Evolutionary conservation across 2,797 vertebrate species (phyloP).

Genomic region (Otolemur crassicaudatus): DNA sequence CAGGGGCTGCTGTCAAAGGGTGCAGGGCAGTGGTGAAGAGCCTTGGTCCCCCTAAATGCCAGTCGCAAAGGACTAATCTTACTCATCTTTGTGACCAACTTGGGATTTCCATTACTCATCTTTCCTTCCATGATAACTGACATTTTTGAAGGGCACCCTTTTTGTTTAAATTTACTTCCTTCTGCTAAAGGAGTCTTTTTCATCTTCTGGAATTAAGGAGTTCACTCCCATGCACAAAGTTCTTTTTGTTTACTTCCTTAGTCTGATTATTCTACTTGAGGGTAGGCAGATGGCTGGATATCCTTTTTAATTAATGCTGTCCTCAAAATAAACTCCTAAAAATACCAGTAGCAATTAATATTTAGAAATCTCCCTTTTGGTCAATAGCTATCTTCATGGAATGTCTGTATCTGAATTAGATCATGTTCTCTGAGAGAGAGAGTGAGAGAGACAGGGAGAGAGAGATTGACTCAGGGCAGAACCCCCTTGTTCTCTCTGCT

Average conservation of each 20-base stretch:
- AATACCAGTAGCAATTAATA: conserved; percentile 75
- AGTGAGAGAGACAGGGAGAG: background rate
- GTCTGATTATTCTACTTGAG: conserved; percentile 61
- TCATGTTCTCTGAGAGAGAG: background rate
- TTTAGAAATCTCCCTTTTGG: conserved; percentile 66
- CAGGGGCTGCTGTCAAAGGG: background rate
- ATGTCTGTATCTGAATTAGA: conserved; percentile 66
- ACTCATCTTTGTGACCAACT: conserved; percentile 53
- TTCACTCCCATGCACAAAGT: conserved; percentile 78
- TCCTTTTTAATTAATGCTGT: conserved; percentile 55
- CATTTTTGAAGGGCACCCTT: conserved; percentile 75
- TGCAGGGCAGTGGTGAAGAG: background rate
- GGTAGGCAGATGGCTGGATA: conserved; percentile 66
- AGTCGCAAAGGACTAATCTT: conserved; percentile 4
- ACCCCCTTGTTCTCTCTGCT: background rate
- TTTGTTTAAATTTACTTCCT: conserved; percentile 73
- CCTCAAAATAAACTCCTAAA: conserved; percentile 82
- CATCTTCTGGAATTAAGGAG: conserved; percentile 71
- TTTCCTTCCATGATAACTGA: conserved; percentile 68
- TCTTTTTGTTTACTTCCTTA: conserved; percentile 70
- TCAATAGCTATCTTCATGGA: conserved; percentile 13
- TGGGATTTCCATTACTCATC: conserved; percentile 66
- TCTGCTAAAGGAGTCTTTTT: conserved; percentile 64
- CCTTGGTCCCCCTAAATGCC: background rate
- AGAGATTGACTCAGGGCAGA: background rate